phyloP scores from a whole-genome alignment of 2,797 vertebrate genomes.

The Lindbergichthys nudifrons region DNA sequence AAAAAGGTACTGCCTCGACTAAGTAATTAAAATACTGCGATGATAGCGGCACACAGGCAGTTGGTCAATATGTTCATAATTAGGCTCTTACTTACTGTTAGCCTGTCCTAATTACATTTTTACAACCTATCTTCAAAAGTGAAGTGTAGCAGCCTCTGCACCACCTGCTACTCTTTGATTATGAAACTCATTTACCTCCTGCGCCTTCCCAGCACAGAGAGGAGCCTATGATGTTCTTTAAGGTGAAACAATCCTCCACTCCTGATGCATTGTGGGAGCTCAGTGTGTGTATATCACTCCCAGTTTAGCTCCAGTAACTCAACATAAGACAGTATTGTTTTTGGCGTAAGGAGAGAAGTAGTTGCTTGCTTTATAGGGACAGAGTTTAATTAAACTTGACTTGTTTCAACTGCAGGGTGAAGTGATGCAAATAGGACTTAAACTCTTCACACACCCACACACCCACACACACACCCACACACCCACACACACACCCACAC shows the following conservation, averaged over 20 bases:
- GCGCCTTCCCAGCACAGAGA: too few relatives aligned
- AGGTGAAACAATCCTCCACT: background rate
- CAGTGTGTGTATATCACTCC: background rate
- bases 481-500: constrained; percentile 11
- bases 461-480: background rate
- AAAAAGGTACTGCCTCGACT: background rate
- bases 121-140: background rate
- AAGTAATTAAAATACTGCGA: background rate
- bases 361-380: too few relatives aligned
- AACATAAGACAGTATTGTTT: background rate
- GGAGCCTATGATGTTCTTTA: background rate
- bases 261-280: background rate
- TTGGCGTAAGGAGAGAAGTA: background rate
- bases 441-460: background rate
- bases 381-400: constrained; percentile 21
- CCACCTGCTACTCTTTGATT: background rate
- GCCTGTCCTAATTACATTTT: background rate
- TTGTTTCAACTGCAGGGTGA: constrained; percentile 14
- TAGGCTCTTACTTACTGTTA: background rate
- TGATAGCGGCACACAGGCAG: background rate
- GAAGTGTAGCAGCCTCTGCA: background rate
- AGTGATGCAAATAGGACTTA: constrained; percentile 12
- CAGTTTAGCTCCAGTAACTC: background rate
- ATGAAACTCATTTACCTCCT: background rate
- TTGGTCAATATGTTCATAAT: background rate